Conservation (phyloP, 2,113 vertebrate species). For the Gallinago media region DNA sequence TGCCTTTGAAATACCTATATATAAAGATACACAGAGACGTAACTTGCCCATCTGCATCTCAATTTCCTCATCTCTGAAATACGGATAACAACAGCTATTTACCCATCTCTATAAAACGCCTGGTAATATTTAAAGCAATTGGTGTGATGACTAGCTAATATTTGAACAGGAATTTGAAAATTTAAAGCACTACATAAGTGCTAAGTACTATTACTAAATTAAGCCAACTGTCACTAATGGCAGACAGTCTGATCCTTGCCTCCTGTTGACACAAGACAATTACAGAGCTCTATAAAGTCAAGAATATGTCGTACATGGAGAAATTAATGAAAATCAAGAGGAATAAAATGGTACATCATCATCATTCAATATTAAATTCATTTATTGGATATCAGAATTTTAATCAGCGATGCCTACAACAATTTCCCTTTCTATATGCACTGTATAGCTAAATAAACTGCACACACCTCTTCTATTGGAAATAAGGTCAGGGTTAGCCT, state of each 20-base stretch:
- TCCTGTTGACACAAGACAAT: conserved; percentile 55
- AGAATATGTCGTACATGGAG: background rate
- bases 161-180: conserved; percentile 53
- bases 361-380: conserved; percentile 42
- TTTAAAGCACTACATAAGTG: conserved; percentile 29
- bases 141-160: conserved; percentile 52
- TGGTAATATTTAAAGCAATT: conserved; percentile 56
- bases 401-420: conserved; percentile 35
- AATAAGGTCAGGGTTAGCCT: background rate
- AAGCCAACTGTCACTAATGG: conserved; percentile 48
- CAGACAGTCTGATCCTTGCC: background rate
- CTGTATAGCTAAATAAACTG: background rate
- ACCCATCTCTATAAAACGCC: conserved; percentile 1
- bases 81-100: conserved; percentile 35
- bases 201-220: conserved; percentile 59
- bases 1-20: conserved; percentile 10
- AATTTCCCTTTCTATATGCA: conserved; percentile 40
- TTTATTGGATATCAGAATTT: conserved; percentile 36
- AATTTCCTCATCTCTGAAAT: conserved; percentile 13
- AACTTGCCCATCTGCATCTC: background rate
- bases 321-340: conserved; percentile 46
- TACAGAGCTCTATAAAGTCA: conserved; percentile 44
- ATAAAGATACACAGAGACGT: background rate
- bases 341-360: background rate
- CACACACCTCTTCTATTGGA: background rate